phyloP scores from a whole-genome alignment of 1,140 invertebrate species.

The Apis cerana region DNA sequence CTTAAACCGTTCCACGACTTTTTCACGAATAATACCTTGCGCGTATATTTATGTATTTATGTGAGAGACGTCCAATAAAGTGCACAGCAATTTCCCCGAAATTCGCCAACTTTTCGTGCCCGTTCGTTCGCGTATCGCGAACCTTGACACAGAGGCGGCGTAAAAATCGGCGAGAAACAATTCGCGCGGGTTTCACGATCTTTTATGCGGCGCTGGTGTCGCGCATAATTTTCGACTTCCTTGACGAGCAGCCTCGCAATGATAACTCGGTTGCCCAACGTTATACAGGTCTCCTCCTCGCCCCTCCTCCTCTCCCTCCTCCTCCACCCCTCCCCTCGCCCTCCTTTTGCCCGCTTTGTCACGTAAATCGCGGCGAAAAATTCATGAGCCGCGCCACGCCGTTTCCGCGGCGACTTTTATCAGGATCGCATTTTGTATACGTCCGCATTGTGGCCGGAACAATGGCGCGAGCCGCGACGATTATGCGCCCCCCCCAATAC shows the following conservation, averaged over 20 bases:
- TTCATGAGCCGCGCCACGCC: slow-evolving; percentile 52
- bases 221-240: slow-evolving; percentile 9
- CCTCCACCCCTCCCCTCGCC: not conserved
- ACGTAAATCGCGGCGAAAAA: slow-evolving; percentile 51
- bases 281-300: not conserved
- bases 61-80: no score
- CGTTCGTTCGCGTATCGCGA: no score
- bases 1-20: no score
- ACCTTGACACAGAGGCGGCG: not conserved
- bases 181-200: not conserved
- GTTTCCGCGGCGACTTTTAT: slow-evolving; percentile 49
- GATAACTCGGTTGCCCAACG: not conserved
- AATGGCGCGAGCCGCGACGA: slow-evolving; percentile 48
- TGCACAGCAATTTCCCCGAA: no score
- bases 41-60: no score
- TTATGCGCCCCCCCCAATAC: slow-evolving; percentile 52
- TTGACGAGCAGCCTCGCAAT: not conserved
- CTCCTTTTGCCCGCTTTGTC: slow-evolving; percentile 21
- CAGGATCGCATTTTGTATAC: slow-evolving; percentile 47
- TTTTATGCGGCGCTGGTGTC: not conserved
- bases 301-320: not conserved
- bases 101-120: no score
- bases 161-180: not conserved
- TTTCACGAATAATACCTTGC: no score
- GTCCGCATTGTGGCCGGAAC: slow-evolving; percentile 55